Percentiles rank a stretch among this genome's conserved stretches.
These are phyloP conservation scores for Apodemia zela DNA, from an alignment of 2,888 invertebrate genomes.

Conservation along the genomic window DNA sequence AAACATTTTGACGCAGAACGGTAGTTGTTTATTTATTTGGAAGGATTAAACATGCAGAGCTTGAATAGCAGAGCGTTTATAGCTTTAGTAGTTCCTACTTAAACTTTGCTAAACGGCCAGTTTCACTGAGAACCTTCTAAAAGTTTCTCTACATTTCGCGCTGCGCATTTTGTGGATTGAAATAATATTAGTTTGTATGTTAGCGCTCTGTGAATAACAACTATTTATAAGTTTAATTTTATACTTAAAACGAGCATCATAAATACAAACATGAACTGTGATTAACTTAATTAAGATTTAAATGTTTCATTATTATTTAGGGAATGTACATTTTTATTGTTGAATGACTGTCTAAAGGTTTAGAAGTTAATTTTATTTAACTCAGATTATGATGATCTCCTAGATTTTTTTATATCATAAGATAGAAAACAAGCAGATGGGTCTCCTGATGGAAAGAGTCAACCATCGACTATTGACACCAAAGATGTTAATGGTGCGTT, in stretches of 20 bases:
- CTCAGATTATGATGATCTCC: no score
- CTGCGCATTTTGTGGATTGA: conserved; percentile 49
- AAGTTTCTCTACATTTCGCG: conserved; percentile 51
- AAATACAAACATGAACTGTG: background rate
- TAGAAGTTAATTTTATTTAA: no score
- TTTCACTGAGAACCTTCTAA: conserved; percentile 61
- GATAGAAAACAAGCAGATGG: no score
- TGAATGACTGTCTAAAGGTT: no score
- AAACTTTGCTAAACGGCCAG: conserved; percentile 69
- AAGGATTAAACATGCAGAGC: conserved; percentile 59
- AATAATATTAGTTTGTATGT: conserved; percentile 51
- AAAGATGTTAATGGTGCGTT: no score
- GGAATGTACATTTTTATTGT: background rate
- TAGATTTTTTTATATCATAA: no score
- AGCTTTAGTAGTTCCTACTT: conserved; percentile 54
- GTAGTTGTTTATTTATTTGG: conserved; percentile 65
- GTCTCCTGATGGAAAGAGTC: no score
- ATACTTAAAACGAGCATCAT: background rate
- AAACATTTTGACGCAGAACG: conserved; percentile 34
- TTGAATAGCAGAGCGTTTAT: conserved; percentile 48
- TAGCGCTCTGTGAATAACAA: conserved; percentile 23
- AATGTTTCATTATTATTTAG: background rate
- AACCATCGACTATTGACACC: no score
- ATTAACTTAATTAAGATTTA: background rate
- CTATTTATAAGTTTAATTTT: conserved; percentile 1